These are phyloP conservation scores for Oppia nitens DNA, from an alignment of 1,140 invertebrate genomes.

Conservation along the genomic window DNA sequence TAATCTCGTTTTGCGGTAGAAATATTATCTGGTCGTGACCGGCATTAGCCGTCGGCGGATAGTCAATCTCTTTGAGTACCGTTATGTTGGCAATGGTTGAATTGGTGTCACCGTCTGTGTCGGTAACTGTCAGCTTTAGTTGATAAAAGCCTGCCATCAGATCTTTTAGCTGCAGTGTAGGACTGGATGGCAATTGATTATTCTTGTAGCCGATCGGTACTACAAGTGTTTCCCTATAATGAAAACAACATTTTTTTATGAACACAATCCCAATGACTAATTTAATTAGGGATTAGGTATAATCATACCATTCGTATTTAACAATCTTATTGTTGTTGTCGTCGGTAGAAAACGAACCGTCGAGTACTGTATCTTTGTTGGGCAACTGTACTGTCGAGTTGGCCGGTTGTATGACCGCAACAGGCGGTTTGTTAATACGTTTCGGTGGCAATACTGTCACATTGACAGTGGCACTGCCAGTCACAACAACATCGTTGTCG, in stretches of 20 bases:
- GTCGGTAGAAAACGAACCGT: constrained; percentile 55
- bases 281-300: too few species aligned
- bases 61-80: constrained; percentile 77
- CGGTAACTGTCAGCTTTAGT: constrained; percentile 80
- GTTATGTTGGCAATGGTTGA: constrained; percentile 72
- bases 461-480: constrained; percentile 69
- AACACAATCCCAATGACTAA: neutral
- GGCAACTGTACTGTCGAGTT: constrained; percentile 70
- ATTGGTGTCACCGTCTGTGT: constrained; percentile 70
- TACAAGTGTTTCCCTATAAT: constrained; percentile 47
- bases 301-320: constrained; percentile 51
- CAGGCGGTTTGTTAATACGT: constrained; percentile 61
- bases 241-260: neutral
- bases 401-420: constrained; percentile 64
- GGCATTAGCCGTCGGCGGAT: constrained; percentile 85
- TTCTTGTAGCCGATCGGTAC: constrained; percentile 70
- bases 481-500: constrained; percentile 38
- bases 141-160: constrained; percentile 72
- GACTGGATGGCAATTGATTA: constrained; percentile 46
- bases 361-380: constrained; percentile 69
- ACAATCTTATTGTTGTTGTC: constrained; percentile 52
- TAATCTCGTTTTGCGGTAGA: constrained; percentile 65
- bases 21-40: constrained; percentile 76
- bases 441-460: constrained; percentile 76
- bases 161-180: constrained; percentile 66